These are phyloP conservation scores for Mizuhopecten yessoensis DNA, from an alignment of 1,140 invertebrate species.

Conservation along the genomic window DNA sequence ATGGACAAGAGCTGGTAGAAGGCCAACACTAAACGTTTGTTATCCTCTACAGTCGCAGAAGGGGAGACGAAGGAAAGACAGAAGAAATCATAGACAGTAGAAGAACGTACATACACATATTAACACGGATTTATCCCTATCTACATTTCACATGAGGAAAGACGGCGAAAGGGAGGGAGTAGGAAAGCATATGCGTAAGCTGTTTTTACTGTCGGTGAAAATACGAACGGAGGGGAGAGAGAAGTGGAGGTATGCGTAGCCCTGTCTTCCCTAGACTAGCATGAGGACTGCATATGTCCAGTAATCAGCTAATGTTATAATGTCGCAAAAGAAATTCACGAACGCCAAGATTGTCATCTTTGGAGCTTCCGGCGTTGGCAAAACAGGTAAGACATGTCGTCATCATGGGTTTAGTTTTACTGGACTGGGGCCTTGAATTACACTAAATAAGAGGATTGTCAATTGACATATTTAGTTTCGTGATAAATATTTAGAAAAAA, in stretches of 20 bases:
- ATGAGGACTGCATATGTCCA: not conserved
- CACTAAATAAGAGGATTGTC: too few relatives aligned
- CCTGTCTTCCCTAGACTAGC: not conserved
- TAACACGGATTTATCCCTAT: too few relatives aligned
- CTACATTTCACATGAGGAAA: too few relatives aligned
- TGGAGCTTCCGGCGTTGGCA: conserved; percentile 65
- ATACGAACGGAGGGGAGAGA: not conserved
- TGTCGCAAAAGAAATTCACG: conserved; percentile 67
- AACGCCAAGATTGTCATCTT: conserved; percentile 65
- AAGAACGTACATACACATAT: not conserved
- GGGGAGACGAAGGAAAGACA: not conserved
- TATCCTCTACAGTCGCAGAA: not conserved
- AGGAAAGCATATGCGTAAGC: not conserved
- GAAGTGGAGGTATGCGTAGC: not conserved
- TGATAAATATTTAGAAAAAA: too few relatives aligned
- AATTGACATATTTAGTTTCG: too few relatives aligned
- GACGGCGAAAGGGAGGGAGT: not conserved
- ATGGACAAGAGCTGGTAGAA: not conserved
- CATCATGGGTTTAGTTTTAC: too few relatives aligned
- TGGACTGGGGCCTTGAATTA: too few relatives aligned
- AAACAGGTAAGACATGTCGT: conserved; percentile 62
- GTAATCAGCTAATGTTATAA: not conserved
- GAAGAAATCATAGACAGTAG: not conserved
- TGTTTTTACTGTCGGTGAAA: not conserved
- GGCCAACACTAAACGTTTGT: conserved; percentile 20